These are phyloP conservation scores for Nesoenas mayeri DNA, from an alignment of 2,113 vertebrate genomes.

Conservation along the genomic window DNA sequence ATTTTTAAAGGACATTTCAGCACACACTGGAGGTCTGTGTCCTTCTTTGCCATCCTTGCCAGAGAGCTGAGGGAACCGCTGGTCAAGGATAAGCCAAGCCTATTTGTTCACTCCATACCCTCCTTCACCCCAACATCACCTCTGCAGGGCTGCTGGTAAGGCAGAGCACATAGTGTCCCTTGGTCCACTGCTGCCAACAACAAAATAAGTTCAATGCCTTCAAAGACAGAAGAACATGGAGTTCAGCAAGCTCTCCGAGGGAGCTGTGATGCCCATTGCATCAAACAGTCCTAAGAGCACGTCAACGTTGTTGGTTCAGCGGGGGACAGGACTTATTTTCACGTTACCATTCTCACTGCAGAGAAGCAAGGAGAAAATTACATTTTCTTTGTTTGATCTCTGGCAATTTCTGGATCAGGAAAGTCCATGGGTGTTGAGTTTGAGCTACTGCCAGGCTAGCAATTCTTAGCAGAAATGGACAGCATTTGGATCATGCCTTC, in stretches of 20 bases:
- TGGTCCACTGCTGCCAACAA: background rate
- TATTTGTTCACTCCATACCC: background rate
- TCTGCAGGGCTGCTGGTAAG: background rate
- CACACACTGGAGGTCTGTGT: rapidly evolving
- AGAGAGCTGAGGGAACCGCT: background rate
- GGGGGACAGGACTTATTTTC: background rate
- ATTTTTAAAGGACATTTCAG: background rate
- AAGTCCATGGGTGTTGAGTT: background rate
- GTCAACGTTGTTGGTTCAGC: background rate
- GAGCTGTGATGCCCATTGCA: background rate
- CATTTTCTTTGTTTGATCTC: constrained; percentile 6
- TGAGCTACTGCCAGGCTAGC: background rate
- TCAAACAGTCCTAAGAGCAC: background rate
- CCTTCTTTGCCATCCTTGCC: background rate
- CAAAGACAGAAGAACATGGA: background rate
- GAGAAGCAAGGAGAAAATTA: background rate
- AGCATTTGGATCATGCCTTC: background rate
- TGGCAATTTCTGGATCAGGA: background rate
- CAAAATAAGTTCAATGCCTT: background rate
- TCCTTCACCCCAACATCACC: background rate
- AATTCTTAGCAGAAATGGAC: background rate
- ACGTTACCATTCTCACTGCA: background rate
- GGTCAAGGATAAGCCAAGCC: background rate
- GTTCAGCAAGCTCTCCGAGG: background rate
- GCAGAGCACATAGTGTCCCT: background rate